Conservation (phyloP, 92 coral and sea anemone genomes). For the Siderastrea radians region DNA sequence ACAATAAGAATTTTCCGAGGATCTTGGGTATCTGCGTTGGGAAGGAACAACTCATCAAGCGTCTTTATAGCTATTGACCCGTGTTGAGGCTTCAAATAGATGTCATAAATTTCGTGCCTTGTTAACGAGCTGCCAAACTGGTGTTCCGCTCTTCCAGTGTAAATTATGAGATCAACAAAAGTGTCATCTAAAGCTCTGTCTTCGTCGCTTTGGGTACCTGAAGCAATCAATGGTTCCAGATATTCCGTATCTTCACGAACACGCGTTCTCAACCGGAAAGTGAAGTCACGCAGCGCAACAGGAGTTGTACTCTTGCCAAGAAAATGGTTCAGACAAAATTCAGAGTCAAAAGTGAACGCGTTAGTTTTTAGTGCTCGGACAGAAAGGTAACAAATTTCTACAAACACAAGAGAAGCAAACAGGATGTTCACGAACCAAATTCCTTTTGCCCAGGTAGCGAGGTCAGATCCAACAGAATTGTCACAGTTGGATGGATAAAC, state of each 20-base stretch:
- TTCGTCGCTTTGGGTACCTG: neutral
- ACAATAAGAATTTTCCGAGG: slow-evolving; percentile 63
- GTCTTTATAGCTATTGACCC: slow-evolving; percentile 32
- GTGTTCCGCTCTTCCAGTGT: slow-evolving; percentile 56
- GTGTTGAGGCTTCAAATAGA: slow-evolving; percentile 38
- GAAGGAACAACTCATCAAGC: slow-evolving; percentile 44
- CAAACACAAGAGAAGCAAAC: slow-evolving; percentile 23
- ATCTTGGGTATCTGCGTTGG: slow-evolving; percentile 42
- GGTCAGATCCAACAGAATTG: slow-evolving; percentile 55
- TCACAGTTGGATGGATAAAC: slow-evolving; percentile 19
- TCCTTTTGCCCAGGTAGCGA: slow-evolving; percentile 11
- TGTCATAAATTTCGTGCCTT: slow-evolving; percentile 51
- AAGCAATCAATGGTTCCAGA: slow-evolving; percentile 40
- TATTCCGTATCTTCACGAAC: neutral
- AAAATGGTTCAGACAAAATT: slow-evolving; percentile 48
- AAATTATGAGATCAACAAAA: slow-evolving; percentile 61
- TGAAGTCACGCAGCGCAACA: neutral
- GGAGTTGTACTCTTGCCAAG: slow-evolving; percentile 20
- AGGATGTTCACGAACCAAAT: slow-evolving; percentile 19
- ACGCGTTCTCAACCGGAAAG: neutral
- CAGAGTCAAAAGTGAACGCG: slow-evolving; percentile 35
- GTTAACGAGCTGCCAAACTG: neutral
- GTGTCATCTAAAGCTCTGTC: slow-evolving; percentile 27
- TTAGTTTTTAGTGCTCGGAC: neutral
- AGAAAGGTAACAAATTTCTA: slow-evolving; percentile 23